A percentile compares a stretch with the other conserved stretches of the same genome.
These are phyloP conservation scores for Unio delphinus DNA, from an alignment of 2,888 invertebrate genomes.

Conservation along the genomic window DNA sequence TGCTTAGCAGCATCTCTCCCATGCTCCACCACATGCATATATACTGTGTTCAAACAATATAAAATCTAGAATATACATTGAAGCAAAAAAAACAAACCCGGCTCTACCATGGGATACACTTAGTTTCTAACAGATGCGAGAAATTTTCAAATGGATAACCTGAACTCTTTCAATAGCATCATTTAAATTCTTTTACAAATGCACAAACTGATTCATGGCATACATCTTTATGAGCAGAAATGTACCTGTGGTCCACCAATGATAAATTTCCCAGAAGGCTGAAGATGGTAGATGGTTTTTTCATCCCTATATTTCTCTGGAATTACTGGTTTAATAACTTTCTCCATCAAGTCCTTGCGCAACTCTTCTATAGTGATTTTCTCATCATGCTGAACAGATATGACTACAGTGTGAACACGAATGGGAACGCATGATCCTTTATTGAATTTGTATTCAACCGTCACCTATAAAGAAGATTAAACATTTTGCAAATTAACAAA, in stretches of 20 bases:
- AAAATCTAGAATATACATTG: too few relatives aligned
- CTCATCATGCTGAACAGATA: constrained; percentile 97
- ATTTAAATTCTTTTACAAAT: too few relatives aligned
- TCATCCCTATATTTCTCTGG: constrained; percentile 92
- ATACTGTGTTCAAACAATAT: too few relatives aligned
- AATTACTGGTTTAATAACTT: constrained; percentile 93
- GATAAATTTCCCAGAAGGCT: constrained; percentile 95
- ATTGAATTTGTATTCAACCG: constrained; percentile 93
- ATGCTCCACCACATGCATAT: too few relatives aligned
- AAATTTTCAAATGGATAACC: background rate
- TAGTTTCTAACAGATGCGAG: background rate
- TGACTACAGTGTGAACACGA: constrained; percentile 96
- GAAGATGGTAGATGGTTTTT: constrained; percentile 94
- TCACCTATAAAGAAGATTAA: constrained; percentile 80
- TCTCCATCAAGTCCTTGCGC: constrained; percentile 86
- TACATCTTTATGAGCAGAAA: background rate
- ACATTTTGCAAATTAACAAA: too few relatives aligned
- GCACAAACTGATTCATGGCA: too few relatives aligned
- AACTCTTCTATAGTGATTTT: constrained; percentile 88
- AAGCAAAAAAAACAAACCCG: too few relatives aligned
- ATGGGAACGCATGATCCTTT: constrained; percentile 94
- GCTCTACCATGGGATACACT: too few relatives aligned
- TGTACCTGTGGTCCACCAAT: constrained; percentile 96
- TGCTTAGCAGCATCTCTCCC: too few relatives aligned
- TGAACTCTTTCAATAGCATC: background rate